phyloP scores from a whole-genome alignment of 2,888 invertebrate species.

The Agrotis segetum region DNA sequence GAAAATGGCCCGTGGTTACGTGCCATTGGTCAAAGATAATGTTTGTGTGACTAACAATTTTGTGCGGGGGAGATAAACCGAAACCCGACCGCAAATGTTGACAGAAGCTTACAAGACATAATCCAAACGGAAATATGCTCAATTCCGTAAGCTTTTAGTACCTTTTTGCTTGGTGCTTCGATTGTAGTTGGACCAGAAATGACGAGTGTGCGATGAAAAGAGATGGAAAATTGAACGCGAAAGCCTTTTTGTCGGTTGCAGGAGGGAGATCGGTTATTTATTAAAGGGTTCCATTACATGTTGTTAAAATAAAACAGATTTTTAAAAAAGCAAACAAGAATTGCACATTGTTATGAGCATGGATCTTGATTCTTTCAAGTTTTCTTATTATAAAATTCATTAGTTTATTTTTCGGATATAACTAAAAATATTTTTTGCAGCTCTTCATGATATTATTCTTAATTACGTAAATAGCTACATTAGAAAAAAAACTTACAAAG shows the following conservation, averaged over 20 bases:
- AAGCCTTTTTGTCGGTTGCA: constrained; percentile 71
- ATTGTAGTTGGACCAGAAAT: constrained; percentile 68
- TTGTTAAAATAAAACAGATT: constrained; percentile 37
- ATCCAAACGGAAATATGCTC: constrained; percentile 66
- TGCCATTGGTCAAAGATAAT: constrained; percentile 90
- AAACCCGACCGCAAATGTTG: constrained; percentile 87
- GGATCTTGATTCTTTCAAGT: too few species aligned
- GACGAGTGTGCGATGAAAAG: constrained; percentile 75
- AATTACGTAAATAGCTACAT: too few species aligned
- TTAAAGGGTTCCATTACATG: constrained; percentile 68
- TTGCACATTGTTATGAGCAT: too few species aligned
- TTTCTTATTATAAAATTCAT: too few species aligned
- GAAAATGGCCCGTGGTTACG: constrained; percentile 81
- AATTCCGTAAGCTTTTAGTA: constrained; percentile 36
- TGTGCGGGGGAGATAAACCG: constrained; percentile 88
- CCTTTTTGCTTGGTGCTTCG: constrained; percentile 59
- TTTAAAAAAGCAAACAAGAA: background rate
- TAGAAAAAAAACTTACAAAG: too few species aligned
- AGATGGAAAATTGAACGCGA: constrained; percentile 73
- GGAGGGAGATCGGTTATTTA: constrained; percentile 69
- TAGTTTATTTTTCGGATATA: background rate
- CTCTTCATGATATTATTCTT: too few species aligned
- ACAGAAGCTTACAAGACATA: constrained; percentile 74
- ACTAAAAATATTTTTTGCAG: background rate
- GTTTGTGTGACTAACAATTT: constrained; percentile 86